Evolutionary conservation across 2,113 vertebrate species (phyloP).

Genomic region (Zapornia atra): DNA sequence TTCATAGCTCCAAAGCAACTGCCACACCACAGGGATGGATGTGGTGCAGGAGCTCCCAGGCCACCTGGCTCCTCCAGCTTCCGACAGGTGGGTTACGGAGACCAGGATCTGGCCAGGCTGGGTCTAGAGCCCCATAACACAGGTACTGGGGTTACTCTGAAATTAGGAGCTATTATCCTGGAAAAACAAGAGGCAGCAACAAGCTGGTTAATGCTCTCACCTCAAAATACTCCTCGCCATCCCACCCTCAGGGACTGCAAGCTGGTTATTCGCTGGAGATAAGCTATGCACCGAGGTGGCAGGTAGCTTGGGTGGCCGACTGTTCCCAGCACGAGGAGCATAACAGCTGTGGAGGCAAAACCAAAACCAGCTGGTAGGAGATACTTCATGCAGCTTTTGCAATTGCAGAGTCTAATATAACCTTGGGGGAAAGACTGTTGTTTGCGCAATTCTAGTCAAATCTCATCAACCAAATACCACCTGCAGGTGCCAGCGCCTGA

Average conservation of each 20-base stretch:
- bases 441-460: not conserved
- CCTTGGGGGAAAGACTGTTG: not conserved
- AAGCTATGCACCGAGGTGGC: not conserved
- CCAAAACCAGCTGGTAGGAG: not conserved
- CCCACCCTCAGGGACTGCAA: not conserved
- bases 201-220: not conserved
- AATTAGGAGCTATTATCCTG: not conserved
- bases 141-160: not conserved
- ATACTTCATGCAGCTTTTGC: not conserved
- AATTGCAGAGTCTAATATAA: not conserved
- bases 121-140: not conserved
- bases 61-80: not conserved
- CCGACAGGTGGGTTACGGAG: not conserved
- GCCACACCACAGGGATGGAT: not conserved
- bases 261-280: not conserved
- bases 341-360: not conserved
- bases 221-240: not conserved
- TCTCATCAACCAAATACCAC: not conserved
- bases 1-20: not conserved
- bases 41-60: not conserved
- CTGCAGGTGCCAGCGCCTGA: fast-evolving
- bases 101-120: not conserved
- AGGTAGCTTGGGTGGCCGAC: fast-evolving
- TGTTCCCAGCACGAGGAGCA: fast-evolving
- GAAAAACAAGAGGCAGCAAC: not conserved